Percentiles rank a stretch among this genome's conserved stretches.
phyloP scores from a whole-genome alignment of 2,113 vertebrate species.

The Malurus cyaneus region DNA sequence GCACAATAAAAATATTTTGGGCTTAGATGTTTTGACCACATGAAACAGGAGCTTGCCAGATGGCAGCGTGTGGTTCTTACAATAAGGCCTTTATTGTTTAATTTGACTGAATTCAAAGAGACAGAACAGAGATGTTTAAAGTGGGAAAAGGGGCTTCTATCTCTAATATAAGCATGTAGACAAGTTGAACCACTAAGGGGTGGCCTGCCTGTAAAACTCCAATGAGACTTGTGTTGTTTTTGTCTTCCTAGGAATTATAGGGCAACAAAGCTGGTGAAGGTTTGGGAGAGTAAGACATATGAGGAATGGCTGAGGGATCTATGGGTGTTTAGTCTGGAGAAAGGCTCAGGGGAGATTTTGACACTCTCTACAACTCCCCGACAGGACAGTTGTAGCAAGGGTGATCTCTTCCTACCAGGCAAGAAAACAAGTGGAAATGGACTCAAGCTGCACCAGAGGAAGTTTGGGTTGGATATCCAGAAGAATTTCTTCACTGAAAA shows the following conservation, averaged over 20 bases:
- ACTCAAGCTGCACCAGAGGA: background rate
- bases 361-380: background rate
- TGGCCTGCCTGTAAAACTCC: background rate
- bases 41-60: too few relatives aligned
- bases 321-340: background rate
- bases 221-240: background rate
- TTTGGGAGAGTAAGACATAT: too few relatives aligned
- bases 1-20: too few relatives aligned
- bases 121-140: background rate
- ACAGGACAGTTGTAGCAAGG: background rate
- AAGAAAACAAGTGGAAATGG: background rate
- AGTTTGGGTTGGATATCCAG: background rate
- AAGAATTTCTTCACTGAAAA: background rate
- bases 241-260: background rate
- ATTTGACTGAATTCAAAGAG: background rate
- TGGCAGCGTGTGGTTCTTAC: background rate
- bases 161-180: background rate
- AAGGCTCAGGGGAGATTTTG: background rate
- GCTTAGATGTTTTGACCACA: too few relatives aligned
- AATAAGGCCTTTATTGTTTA: background rate
- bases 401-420: background rate
- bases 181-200: background rate
- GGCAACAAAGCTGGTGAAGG: background rate
- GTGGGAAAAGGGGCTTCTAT: background rate
- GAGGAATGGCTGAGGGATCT: background rate